A percentile compares a stretch with the other conserved stretches of the same genome.
Evolutionary conservation across 30 jellyfish, hydroid and myxozoan genomes (phyloP).

Genomic region (Hydractinia echinata): DNA sequence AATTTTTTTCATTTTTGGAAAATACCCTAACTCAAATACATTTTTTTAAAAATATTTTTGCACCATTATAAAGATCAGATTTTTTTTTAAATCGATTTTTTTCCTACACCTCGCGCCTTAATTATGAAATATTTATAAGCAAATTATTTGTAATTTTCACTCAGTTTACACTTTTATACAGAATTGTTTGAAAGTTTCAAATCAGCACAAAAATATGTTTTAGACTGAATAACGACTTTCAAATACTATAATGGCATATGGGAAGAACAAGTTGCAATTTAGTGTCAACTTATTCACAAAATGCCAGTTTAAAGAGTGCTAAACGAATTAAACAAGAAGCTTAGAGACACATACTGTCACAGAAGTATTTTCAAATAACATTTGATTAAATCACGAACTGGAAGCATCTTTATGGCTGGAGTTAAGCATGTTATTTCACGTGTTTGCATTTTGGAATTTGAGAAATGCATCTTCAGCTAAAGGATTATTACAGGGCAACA

Average conservation of each 20-base stretch:
- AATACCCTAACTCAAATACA: too few species aligned
- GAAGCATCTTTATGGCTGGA: constrained; percentile 1
- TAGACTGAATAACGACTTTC: constrained; percentile 8
- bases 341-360: neutral
- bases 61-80: too few species aligned
- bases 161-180: neutral
- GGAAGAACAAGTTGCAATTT: neutral
- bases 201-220: neutral
- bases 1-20: too few species aligned
- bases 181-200: constrained; percentile 4
- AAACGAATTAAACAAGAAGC: neutral
- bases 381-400: neutral
- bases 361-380: neutral
- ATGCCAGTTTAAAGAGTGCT: neutral
- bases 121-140: too few species aligned
- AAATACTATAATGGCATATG: neutral
- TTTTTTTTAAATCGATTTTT: too few species aligned
- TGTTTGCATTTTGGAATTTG: neutral
- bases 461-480: neutral
- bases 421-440: neutral
- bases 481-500: neutral
- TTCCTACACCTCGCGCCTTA: too few species aligned
- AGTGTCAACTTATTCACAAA: neutral
- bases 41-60: too few species aligned
- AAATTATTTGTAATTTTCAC: too few species aligned